These are phyloP conservation scores for Nephrotoma appendiculata DNA, from an alignment of 2,888 invertebrate species.

Conservation along the genomic window DNA sequence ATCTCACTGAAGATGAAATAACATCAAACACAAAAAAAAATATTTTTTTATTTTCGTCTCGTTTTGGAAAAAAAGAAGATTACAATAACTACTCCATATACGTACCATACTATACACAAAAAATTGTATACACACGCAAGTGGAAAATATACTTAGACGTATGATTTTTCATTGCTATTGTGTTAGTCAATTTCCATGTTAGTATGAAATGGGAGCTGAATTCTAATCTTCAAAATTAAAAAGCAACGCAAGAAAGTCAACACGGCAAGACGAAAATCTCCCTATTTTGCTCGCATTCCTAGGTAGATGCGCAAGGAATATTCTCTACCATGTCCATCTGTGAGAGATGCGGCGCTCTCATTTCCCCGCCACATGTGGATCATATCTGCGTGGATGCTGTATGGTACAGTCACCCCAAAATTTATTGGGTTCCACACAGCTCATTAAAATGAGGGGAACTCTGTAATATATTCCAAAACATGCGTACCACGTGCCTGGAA, in stretches of 20 bases:
- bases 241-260: not conserved
- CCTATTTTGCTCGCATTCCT: not conserved
- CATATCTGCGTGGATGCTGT: not conserved
- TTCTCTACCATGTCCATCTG: not conserved
- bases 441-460: not conserved
- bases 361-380: not conserved
- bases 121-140: not conserved
- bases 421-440: not conserved
- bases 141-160: not conserved
- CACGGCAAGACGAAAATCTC: not conserved
- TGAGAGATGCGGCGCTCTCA: not conserved
- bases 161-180: not conserved
- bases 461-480: not conserved
- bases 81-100: not conserved
- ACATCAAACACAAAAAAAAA: not conserved
- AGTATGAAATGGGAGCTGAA: not conserved
- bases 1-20: slow-evolving; percentile 2
- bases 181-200: not conserved
- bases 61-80: not conserved
- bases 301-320: not conserved
- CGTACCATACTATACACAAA: not conserved
- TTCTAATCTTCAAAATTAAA: not conserved
- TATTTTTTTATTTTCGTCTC: not conserved
- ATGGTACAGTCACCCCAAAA: not conserved
- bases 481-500: not conserved